phyloP scores from a whole-genome alignment of 2,797 vertebrate species.

The Tenualosa thibaudeaui region DNA sequence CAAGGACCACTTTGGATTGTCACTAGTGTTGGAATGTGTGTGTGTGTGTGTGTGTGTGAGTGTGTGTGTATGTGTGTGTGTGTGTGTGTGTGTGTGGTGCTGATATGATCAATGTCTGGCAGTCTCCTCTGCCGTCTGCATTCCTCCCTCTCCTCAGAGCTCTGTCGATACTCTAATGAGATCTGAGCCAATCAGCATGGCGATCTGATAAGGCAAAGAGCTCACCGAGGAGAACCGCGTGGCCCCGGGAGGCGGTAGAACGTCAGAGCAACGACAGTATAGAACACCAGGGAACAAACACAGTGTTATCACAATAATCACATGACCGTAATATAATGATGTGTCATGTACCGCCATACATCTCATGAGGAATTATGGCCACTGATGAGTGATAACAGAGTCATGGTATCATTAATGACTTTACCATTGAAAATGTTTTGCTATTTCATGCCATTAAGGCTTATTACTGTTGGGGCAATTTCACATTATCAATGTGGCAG shows the following conservation, averaged over 20 bases:
- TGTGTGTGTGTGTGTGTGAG: neutral
- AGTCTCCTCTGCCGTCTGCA: neutral
- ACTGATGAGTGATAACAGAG: neutral
- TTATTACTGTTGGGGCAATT: too few species aligned
- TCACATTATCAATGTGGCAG: too few species aligned
- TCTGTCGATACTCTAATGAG: slow-evolving; percentile 1
- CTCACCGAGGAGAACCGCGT: neutral
- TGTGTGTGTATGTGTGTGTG: neutral
- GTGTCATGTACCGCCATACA: neutral
- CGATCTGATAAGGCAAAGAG: neutral
- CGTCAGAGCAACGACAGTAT: neutral
- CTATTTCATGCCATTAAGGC: too few species aligned
- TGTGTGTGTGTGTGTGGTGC: neutral
- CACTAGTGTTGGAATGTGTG: neutral
- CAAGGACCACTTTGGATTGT: neutral
- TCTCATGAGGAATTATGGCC: neutral
- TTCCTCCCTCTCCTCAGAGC: neutral
- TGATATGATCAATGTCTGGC: slow-evolving; percentile 18
- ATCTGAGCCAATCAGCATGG: neutral
- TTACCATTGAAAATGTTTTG: too few species aligned
- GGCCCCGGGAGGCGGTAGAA: neutral
- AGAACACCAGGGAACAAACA: neutral
- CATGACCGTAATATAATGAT: neutral
- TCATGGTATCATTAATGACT: too few species aligned
- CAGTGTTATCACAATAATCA: neutral